Evolutionary conservation across 2,888 invertebrate species (phyloP).

Genomic region (Monochamus alternatus): DNA sequence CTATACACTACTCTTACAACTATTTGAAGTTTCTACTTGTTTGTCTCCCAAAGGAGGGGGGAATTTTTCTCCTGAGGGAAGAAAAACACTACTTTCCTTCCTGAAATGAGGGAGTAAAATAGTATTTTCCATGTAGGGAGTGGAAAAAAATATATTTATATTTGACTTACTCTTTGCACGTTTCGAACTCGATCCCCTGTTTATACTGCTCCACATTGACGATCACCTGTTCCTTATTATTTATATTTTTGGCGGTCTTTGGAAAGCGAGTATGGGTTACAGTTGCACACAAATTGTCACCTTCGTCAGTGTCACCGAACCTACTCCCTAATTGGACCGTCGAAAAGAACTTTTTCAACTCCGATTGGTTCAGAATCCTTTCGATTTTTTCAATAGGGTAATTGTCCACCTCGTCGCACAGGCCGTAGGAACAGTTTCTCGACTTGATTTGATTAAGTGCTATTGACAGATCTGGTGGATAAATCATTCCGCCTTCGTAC

Average conservation of each 20-base stretch:
- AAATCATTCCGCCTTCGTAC: slow-evolving; percentile 13
- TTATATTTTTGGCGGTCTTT: slow-evolving; percentile 73
- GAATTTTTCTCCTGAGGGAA: no score
- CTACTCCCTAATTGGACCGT: slow-evolving; percentile 28
- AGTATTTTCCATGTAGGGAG: no score
- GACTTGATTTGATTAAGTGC: background rate
- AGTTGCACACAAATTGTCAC: slow-evolving; percentile 58
- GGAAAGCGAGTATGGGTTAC: slow-evolving; percentile 75
- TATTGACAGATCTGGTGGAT: background rate
- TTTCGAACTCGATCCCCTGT: slow-evolving; percentile 82
- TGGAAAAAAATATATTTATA: no score
- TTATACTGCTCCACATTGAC: slow-evolving; percentile 78
- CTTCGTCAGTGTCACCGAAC: slow-evolving; percentile 46
- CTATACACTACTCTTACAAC: no score
- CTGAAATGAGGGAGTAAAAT: no score
- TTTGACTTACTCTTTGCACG: slow-evolving; percentile 72
- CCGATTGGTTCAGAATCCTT: slow-evolving; percentile 52
- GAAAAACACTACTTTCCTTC: no score
- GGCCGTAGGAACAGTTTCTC: slow-evolving; percentile 49
- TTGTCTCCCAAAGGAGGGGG: no score
- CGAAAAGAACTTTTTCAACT: slow-evolving; percentile 53
- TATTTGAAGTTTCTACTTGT: no score
- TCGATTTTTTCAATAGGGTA: slow-evolving; percentile 69
- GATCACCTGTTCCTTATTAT: slow-evolving; percentile 77
- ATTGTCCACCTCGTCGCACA: slow-evolving; percentile 69